Base-by-base conservation (phyloP, 2,888 invertebrate genomes). In the Ceriagrion tenellum region DNA sequence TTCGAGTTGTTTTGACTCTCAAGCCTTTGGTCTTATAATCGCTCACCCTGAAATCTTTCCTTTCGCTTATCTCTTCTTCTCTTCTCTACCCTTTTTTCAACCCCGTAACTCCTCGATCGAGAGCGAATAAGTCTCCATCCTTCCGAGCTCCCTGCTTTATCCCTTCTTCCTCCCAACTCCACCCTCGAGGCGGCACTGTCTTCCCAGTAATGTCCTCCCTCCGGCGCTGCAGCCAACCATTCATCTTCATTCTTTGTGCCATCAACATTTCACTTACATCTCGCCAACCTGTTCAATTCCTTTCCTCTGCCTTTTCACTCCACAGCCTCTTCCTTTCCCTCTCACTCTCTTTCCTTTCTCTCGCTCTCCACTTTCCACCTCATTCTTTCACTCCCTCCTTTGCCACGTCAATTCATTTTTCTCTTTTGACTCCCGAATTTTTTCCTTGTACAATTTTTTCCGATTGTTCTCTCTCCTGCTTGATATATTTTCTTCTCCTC, bases 211-310 rank as follows among this genome's bases (percentile, higher is more conserved):
- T 40, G 63, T 69, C 93, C 69, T 69, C 89, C 89, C 55, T 47
- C 23, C 6, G 13, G 23, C 23, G 13, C 55, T 4, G 26, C 88
- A 88, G 88, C 23, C 13, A 89, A 26, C 93, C 69, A 93, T 93
- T 69, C 93, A 69, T 93, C 93, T 93, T 69, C 93, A 69, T 93
- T 69, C 93, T 13, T 93, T 93, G 40, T 47, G 3, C 30, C 55
- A 40, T 40, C 69, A 81, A 81, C 81, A 81, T 81, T 81, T 69
- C 74, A 40, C 93, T 69, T 69, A 47, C 89, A 13, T 55, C 47
- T 89, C 55, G 55, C 89, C 47, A 55, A 55, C 63, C 47, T 35
- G 47, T 69, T 93, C 69, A 47, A 69, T 93, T 69, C 47, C 26
- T 69, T 47, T 91, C 63, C 63, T 47, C 16, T 59, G 20, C 40